Conservation (phyloP, 1,140 invertebrate species). For the Drosophila biarmipes region DNA sequence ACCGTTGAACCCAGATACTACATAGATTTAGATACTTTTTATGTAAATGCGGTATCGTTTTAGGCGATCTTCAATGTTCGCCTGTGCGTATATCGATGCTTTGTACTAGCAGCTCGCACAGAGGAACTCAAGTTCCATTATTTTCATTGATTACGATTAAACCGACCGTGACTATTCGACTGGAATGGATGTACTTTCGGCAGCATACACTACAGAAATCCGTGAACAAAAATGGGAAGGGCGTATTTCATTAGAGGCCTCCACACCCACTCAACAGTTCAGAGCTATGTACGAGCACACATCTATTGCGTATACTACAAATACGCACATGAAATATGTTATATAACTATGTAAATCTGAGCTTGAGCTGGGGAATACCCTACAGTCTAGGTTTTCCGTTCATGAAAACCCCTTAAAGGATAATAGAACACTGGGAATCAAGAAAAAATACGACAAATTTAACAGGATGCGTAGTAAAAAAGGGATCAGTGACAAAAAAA, state of each 20-base stretch:
- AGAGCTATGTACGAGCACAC: constrained; percentile 17
- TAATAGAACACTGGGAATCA: background rate
- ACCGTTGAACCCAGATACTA: background rate
- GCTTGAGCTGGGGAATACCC: background rate
- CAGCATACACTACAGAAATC: constrained; percentile 45
- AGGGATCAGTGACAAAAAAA: no score
- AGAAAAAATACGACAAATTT: background rate
- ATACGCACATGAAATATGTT: constrained; percentile 18
- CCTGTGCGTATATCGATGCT: constrained; percentile 40
- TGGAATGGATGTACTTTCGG: constrained; percentile 48
- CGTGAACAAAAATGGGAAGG: constrained; percentile 47
- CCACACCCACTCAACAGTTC: constrained; percentile 43
- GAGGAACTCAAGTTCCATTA: constrained; percentile 48
- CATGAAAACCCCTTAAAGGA: background rate
- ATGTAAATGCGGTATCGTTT: constrained; percentile 30
- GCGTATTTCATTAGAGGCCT: constrained; percentile 48
- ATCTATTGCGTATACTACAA: constrained; percentile 27
- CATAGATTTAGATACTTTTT: constrained; percentile 1
- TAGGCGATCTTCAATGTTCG: constrained; percentile 38
- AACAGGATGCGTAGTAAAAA: no score
- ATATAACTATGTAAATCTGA: constrained; percentile 6
- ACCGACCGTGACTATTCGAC: constrained; percentile 46
- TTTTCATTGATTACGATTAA: constrained; percentile 47
- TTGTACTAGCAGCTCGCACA: constrained; percentile 40
- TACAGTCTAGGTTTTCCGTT: background rate